phyloP scores from a whole-genome alignment of 2,113 vertebrate genomes.

The Corythaeola cristata region DNA sequence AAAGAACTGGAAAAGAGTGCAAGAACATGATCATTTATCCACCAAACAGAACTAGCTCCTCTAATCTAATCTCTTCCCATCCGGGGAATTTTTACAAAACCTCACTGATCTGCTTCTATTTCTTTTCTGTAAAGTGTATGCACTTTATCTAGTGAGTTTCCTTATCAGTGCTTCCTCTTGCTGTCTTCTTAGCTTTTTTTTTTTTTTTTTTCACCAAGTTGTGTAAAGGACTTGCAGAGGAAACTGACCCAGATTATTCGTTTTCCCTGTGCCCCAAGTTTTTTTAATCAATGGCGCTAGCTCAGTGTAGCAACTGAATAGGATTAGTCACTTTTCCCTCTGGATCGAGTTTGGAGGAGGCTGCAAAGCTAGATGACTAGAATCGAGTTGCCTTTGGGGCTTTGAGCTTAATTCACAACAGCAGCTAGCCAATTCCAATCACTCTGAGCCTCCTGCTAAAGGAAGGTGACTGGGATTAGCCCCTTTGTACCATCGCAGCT shows the following conservation, averaged over 20 bases:
- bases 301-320: conserved; percentile 9
- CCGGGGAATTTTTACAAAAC: neutral
- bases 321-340: conserved; percentile 51
- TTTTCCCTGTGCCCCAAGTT: neutral
- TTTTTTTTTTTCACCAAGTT: neutral
- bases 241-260: conserved; percentile 14
- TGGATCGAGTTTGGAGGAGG: conserved; percentile 32
- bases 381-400: neutral
- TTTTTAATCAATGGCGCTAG: conserved; percentile 27
- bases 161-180: neutral
- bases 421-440: conserved; percentile 33
- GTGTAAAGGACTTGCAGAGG: neutral
- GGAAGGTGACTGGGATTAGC: conserved; percentile 24
- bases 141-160: neutral
- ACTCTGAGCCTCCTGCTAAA: neutral
- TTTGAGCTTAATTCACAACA: conserved; percentile 48
- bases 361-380: conserved; percentile 44
- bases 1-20: neutral
- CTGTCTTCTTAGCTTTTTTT: neutral
- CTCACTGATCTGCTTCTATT: neutral
- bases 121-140: neutral
- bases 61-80: neutral
- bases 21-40: neutral
- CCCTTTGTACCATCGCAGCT: conserved; percentile 13
- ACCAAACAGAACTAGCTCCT: neutral